Base-by-base conservation (phyloP, 2,797 vertebrate species). In the Sebastes oblongus region DNA sequence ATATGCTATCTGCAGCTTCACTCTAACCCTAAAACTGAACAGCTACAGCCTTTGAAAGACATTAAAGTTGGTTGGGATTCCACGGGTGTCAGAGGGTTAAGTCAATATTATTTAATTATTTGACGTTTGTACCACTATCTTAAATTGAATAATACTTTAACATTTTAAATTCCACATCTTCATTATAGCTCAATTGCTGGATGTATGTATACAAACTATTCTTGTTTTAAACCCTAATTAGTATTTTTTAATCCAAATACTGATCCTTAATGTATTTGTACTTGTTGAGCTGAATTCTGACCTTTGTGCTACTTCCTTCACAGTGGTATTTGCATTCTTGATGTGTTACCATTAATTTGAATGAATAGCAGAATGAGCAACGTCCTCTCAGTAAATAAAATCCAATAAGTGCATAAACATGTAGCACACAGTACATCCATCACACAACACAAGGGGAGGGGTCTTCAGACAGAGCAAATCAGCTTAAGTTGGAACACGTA, bases 401-500 rank as follows among this genome's bases (percentile, higher is more conserved):
- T 30, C 27, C 16, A 65, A 7, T 54, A 64, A 50, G 46, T 65
- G 27, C 39, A 64, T 50, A 84, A 70, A 71, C 61, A 72, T 55
- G 58, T 14, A 22, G 34, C 8, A 29, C n/a, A 66, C 61, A 27
- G 7, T 24, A n/a, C 18, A 73, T 32, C 30, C 27, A 20, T 13
- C 16, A 29, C 24, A 58, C 67, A 60, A 13, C 36, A 77, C 2
- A 14, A 34, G 73, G 54, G 66, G 61, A 55, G 50, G 71, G 68
- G 30, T 74, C 70, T 34, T 70, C 65, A 66, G 71, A 65, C 64
- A n/a, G 18, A 24, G 46, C 46, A 78, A 66, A 84, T 86, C 67
- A 66, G 39, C 39, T 78, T 67, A 61, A 80, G 9, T 29, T 50
- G 65, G 50, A 74, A 60, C 69, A 65, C 29, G 65, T 85, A 77